phyloP scores from a whole-genome alignment of 1,140 invertebrate species.

The Lordiphosa clarofinis region DNA sequence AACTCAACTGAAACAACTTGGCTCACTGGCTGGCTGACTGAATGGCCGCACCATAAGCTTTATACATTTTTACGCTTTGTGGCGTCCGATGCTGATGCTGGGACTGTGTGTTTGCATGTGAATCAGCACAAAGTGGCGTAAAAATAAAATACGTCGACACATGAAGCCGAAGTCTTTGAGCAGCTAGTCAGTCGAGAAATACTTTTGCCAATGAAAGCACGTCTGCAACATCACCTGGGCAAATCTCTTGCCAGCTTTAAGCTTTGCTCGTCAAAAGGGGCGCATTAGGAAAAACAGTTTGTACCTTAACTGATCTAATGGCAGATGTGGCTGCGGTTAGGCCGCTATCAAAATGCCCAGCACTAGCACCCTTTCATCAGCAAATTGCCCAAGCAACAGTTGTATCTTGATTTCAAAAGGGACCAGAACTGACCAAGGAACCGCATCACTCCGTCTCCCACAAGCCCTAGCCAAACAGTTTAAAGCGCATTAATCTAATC shows the following conservation, averaged over 20 bases:
- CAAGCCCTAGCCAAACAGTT: conserved; percentile 58
- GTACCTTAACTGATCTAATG: conserved; percentile 32
- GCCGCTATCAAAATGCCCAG: conserved; percentile 44
- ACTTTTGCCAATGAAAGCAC: conserved; percentile 17
- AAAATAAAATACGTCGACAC: conserved; percentile 52
- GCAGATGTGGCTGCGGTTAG: conserved; percentile 38
- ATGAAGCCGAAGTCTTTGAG: conserved; percentile 52
- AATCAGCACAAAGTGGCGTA: conserved; percentile 58
- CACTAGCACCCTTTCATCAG: conserved; percentile 53
- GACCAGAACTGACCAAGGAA: conserved; percentile 27
- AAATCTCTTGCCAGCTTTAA: conserved; percentile 11
- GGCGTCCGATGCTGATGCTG: conserved; percentile 32
- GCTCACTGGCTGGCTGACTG: conserved; percentile 45
- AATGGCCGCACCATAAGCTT: conserved; percentile 45
- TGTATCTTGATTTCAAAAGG: conserved; percentile 64
- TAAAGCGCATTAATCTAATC: conserved; percentile 75
- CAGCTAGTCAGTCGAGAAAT: conserved; percentile 36
- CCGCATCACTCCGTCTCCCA: conserved; percentile 4
- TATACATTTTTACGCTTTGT: conserved; percentile 71
- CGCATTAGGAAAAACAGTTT: conserved; percentile 38
- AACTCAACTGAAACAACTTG: conserved; percentile 55
- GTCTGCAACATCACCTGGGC: conserved; percentile 6
- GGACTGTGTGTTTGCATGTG: conserved; percentile 46
- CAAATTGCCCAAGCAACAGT: conserved; percentile 64
- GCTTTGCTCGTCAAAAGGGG: conserved; percentile 31